phyloP scores from a whole-genome alignment of 2,888 invertebrate genomes.

The Eurois occulta region DNA sequence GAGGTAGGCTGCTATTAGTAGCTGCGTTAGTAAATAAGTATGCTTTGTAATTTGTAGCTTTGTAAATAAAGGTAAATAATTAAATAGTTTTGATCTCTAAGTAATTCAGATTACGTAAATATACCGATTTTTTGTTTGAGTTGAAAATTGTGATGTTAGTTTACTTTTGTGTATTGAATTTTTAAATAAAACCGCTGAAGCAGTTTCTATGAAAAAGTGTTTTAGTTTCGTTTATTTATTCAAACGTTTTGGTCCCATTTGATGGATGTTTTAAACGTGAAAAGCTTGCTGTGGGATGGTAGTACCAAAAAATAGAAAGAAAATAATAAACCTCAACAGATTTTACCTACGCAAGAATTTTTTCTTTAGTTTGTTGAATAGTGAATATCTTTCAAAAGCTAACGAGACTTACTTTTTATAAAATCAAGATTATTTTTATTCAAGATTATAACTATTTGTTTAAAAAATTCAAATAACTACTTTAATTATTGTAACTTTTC shows the following conservation, averaged over 20 bases:
- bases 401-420: neutral
- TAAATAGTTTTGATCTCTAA: neutral
- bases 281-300: neutral
- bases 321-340: no score
- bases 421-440: neutral
- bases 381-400: neutral
- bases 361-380: neutral
- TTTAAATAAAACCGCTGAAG: neutral
- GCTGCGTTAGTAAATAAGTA: neutral
- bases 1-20: no score
- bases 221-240: slow-evolving; percentile 1
- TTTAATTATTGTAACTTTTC: neutral
- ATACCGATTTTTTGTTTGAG: neutral
- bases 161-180: neutral
- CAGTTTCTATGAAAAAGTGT: neutral
- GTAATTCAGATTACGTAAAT: neutral
- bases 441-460: neutral
- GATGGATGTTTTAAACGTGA: neutral
- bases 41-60: neutral
- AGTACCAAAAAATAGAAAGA: no score
- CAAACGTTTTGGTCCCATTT: neutral
- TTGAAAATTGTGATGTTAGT: no score
- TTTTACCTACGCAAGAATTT: no score
- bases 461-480: neutral
- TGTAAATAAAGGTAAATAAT: neutral